Percentiles rank a stretch among this genome's conserved stretches.
phyloP scores from a whole-genome alignment of 1,140 invertebrate genomes.

The Lithobius niger region DNA sequence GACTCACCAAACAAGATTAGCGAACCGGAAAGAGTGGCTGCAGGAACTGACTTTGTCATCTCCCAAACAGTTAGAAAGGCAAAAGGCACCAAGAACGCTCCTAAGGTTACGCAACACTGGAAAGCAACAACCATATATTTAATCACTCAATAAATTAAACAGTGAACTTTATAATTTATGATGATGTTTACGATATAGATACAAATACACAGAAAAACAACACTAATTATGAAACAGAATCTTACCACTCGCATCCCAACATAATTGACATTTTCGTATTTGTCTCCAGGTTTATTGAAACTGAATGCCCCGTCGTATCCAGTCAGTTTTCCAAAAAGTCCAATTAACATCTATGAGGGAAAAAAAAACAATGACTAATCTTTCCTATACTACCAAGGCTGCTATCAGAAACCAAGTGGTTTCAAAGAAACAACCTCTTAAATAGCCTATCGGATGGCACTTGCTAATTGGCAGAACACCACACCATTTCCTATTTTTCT shows the following conservation, averaged over 20 bases:
- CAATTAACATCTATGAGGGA: conserved; percentile 73
- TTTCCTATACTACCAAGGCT: no score
- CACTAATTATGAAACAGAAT: conserved; percentile 14
- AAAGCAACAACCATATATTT: conserved; percentile 31
- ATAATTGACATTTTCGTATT: conserved; percentile 74
- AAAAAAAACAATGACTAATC: conserved; percentile 28
- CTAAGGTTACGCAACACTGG: conserved; percentile 82
- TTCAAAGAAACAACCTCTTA: no score
- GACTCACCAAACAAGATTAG: conserved; percentile 77
- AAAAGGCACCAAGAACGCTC: conserved; percentile 73
- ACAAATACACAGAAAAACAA: conserved; percentile 1
- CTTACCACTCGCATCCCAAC: conserved; percentile 88
- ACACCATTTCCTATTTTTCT: no score
- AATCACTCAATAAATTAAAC: no score
- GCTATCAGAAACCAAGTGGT: no score
- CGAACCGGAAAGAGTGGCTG: conserved; percentile 58
- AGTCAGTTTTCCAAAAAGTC: conserved; percentile 75
- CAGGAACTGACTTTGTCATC: conserved; percentile 62
- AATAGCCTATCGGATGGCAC: no score
- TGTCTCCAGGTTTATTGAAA: conserved; percentile 92
- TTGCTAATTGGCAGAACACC: no score
- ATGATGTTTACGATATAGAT: conserved; percentile 1
- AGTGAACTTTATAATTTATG: no score
- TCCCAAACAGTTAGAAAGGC: conserved; percentile 78
- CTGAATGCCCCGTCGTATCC: conserved; percentile 93